These are phyloP conservation scores for Diabrotica balteata DNA, from an alignment of 2,888 invertebrate species.

Conservation along the genomic window DNA sequence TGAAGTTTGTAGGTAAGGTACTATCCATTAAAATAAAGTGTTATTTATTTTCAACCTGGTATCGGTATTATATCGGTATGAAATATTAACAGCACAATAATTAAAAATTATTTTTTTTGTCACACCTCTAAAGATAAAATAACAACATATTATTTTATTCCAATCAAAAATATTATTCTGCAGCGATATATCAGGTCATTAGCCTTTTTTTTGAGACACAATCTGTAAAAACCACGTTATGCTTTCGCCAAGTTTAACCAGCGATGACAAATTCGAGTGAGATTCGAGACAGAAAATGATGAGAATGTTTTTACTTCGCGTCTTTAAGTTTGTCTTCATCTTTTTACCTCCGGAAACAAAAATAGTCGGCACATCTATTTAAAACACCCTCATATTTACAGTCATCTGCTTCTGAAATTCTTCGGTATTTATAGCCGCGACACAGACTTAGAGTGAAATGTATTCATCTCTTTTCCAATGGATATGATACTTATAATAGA, in stretches of 20 bases:
- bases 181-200: slow-evolving; percentile 10
- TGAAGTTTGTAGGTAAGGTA: too few species aligned
- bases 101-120: too few species aligned
- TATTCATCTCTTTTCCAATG: slow-evolving; percentile 38
- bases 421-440: slow-evolving; percentile 36
- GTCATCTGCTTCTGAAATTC: slow-evolving; percentile 40
- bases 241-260: slow-evolving; percentile 24
- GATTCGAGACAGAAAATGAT: slow-evolving; percentile 19
- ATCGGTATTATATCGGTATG: too few species aligned
- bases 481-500: slow-evolving; percentile 2
- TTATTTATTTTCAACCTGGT: too few species aligned
- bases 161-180: background rate
- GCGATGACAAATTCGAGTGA: slow-evolving; percentile 24
- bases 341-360: slow-evolving; percentile 37
- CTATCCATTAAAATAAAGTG: too few species aligned
- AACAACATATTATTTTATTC: too few species aligned
- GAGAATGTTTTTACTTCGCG: slow-evolving; percentile 17
- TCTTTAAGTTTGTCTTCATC: slow-evolving; percentile 22
- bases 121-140: too few species aligned
- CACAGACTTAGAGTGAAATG: slow-evolving; percentile 27
- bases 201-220: slow-evolving; percentile 10
- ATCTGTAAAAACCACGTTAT: slow-evolving; percentile 8
- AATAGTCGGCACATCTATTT: slow-evolving; percentile 36
- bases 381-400: slow-evolving; percentile 40
- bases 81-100: too few species aligned